Evolutionary conservation across 1,140 invertebrate species (phyloP).

Genomic region (Delia radicum): DNA sequence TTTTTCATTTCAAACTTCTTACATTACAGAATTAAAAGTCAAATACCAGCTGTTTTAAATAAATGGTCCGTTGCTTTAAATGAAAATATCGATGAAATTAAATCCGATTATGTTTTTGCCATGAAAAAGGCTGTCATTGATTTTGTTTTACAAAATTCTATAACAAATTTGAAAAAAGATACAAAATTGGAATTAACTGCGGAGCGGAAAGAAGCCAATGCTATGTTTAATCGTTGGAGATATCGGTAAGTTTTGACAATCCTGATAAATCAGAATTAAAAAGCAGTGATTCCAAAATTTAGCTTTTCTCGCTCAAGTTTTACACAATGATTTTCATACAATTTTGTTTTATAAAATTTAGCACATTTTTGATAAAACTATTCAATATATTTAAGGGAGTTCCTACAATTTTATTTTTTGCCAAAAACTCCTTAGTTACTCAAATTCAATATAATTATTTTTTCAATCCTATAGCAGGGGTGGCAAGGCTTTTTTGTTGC

Average conservation of each 20-base stretch:
- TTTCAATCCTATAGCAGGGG: too few relatives aligned
- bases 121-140: slow-evolving; percentile 88
- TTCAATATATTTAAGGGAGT: too few relatives aligned
- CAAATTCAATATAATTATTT: too few relatives aligned
- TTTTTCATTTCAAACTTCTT: not conserved
- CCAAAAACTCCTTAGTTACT: too few relatives aligned
- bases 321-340: too few relatives aligned
- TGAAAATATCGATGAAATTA: slow-evolving; percentile 64
- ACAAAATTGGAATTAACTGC: slow-evolving; percentile 57
- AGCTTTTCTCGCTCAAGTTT: too few relatives aligned
- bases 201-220: slow-evolving; percentile 62
- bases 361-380: too few relatives aligned
- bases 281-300: too few relatives aligned
- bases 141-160: slow-evolving; percentile 80
- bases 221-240: slow-evolving; percentile 46
- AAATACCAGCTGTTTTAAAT: slow-evolving; percentile 60
- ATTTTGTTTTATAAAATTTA: too few relatives aligned
- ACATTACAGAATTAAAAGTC: slow-evolving; percentile 43
- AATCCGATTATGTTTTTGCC: slow-evolving; percentile 78
- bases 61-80: slow-evolving; percentile 63
- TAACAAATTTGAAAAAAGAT: slow-evolving; percentile 33
- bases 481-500: too few relatives aligned
- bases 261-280: too few relatives aligned
- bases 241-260: slow-evolving; percentile 47
- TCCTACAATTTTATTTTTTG: too few relatives aligned